A percentile compares a stretch with the other conserved stretches of the same genome.
Conservation (phyloP, 1,140 invertebrate species). For the Achatina immaculata region DNA sequence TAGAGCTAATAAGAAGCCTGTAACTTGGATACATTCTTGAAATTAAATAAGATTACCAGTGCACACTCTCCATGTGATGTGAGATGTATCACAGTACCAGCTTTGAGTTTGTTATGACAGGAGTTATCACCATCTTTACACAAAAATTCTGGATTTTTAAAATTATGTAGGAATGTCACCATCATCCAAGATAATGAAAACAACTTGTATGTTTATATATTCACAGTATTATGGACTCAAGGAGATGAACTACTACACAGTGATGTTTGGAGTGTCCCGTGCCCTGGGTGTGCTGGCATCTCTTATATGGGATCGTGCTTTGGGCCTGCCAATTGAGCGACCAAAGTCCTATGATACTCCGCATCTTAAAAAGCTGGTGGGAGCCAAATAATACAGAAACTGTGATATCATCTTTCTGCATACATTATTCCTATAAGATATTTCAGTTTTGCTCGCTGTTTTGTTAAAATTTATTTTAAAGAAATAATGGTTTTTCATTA, state of each 20-base stretch:
- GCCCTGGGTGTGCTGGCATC: conserved; percentile 92
- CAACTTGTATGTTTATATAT: conserved; percentile 31
- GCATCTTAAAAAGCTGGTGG: conserved; percentile 77
- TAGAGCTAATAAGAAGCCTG: too few species aligned
- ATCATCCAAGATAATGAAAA: not conserved
- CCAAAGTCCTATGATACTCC: conserved; percentile 96
- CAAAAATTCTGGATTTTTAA: too few species aligned
- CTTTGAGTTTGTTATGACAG: too few species aligned
- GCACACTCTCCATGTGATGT: too few species aligned
- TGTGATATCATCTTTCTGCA: not conserved
- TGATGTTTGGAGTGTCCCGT: conserved; percentile 95
- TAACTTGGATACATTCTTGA: too few species aligned
- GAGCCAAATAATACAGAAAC: conserved; percentile 33
- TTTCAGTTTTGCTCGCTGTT: not conserved
- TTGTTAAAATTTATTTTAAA: too few species aligned
- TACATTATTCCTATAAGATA: not conserved
- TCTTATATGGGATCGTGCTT: conserved; percentile 93
- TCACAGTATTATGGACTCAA: conserved; percentile 94
- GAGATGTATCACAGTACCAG: too few species aligned
- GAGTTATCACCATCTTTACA: too few species aligned
- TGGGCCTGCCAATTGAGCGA: conserved; percentile 94
- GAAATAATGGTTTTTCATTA: too few species aligned
- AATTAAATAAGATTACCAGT: too few species aligned
- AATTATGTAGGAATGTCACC: too few species aligned
- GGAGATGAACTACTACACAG: conserved; percentile 99